Evolutionary conservation across 2,797 vertebrate genomes (phyloP).

Genomic region (Gila robusta): DNA sequence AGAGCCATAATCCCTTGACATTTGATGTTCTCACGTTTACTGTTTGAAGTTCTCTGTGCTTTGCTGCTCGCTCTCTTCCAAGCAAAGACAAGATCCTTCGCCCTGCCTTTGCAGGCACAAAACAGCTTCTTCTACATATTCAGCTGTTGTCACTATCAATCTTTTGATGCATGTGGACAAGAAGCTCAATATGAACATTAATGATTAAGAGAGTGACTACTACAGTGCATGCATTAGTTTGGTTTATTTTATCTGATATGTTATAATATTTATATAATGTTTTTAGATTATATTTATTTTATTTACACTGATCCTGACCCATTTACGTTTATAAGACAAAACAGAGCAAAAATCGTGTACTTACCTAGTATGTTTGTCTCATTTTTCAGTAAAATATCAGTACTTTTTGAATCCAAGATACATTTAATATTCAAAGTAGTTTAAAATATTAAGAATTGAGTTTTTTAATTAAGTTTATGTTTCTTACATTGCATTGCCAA

Average conservation of each 20-base stretch:
- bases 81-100: constrained; percentile 28
- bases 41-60: constrained; percentile 47
- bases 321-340: background rate
- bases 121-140: constrained; percentile 37
- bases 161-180: constrained; percentile 17
- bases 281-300: background rate
- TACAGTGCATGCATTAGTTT: background rate
- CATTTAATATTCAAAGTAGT: background rate
- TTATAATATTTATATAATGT: background rate
- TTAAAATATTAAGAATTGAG: background rate
- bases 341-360: background rate
- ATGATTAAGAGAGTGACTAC: constrained; percentile 6
- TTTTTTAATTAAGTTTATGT: background rate
- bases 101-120: constrained; percentile 26
- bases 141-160: constrained; percentile 33
- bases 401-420: too few species aligned
- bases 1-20: constrained; percentile 60
- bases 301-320: background rate
- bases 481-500: background rate
- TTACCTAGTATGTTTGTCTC: background rate
- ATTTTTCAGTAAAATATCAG: background rate
- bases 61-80: constrained; percentile 47
- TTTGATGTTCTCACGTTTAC: constrained; percentile 54
- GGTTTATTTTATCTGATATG: background rate
- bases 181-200: background rate